Evolutionary conservation across 2,888 invertebrate genomes (phyloP).

Genomic region (Caenorhabditis plicata): DNA sequence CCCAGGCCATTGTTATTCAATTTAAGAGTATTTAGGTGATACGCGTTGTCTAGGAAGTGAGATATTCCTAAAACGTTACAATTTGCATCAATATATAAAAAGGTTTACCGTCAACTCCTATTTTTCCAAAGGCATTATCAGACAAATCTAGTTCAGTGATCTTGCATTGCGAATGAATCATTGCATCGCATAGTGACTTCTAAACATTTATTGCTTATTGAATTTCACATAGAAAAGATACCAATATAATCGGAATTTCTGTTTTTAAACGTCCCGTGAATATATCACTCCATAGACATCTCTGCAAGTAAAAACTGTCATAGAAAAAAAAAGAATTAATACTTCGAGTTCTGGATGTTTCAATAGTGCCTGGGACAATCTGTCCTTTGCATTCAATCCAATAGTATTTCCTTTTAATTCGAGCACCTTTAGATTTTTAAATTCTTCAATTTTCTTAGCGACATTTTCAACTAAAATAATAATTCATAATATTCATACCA

Average conservation of each 20-base stretch:
- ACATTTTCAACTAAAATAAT: constrained; percentile 36
- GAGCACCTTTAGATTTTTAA: constrained; percentile 28
- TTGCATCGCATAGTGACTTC: constrained; percentile 78
- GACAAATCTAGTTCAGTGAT: constrained; percentile 86
- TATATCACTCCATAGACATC: constrained; percentile 91
- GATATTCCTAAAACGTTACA: constrained; percentile 87
- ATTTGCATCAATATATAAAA: constrained; percentile 53
- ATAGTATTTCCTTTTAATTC: constrained; percentile 59
- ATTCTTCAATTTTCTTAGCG: constrained; percentile 29
- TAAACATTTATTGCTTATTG: constrained; percentile 49
- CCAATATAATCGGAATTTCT: constrained; percentile 89
- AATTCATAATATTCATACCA: background rate
- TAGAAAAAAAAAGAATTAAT: background rate
- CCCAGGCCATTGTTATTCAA: constrained; percentile 94
- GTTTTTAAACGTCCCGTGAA: constrained; percentile 92
- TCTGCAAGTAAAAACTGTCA: constrained; percentile 63
- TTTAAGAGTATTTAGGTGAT: constrained; percentile 13
- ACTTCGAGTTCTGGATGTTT: constrained; percentile 34
- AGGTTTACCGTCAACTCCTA: constrained; percentile 79
- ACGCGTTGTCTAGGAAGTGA: constrained; percentile 77
- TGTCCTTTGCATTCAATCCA: constrained; percentile 47
- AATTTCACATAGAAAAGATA: constrained; percentile 66
- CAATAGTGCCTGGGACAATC: constrained; percentile 41
- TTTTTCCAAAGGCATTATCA: constrained; percentile 95
- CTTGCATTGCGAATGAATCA: constrained; percentile 79